Conservation (phyloP, 2,797 vertebrate genomes). For the Moxostoma hubbsi region DNA sequence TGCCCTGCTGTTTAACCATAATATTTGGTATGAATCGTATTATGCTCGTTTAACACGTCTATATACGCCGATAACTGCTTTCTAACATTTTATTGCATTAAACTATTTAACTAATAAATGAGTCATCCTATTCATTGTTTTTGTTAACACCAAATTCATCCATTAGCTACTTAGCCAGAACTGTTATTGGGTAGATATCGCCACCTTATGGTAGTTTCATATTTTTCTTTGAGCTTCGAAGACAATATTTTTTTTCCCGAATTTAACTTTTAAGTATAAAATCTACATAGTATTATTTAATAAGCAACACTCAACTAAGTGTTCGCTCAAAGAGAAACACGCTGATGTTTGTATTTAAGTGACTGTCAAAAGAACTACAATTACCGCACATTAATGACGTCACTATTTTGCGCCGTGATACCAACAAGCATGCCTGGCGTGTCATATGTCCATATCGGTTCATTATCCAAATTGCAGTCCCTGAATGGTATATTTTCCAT, state of each 20-base stretch:
- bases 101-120: neutral
- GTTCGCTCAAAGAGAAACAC: neutral
- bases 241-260: too few relatives aligned
- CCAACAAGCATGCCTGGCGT: conserved; percentile 49
- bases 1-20: too few relatives aligned
- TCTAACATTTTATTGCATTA: neutral
- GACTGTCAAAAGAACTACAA: conserved; percentile 42
- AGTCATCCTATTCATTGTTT: neutral
- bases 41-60: too few relatives aligned
- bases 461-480: conserved; percentile 78
- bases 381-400: conserved; percentile 15
- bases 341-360: neutral
- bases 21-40: too few relatives aligned
- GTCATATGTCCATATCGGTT: conserved; percentile 48
- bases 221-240: neutral
- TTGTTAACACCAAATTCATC: neutral
- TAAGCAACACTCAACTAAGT: neutral
- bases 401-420: conserved; percentile 49
- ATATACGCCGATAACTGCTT: too few relatives aligned
- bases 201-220: conserved; percentile 18
- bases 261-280: neutral
- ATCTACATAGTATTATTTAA: neutral
- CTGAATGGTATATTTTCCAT: conserved; percentile 88
- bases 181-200: neutral
- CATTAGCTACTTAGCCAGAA: neutral